phyloP scores from a whole-genome alignment of 2,797 vertebrate species.

The Nasua narica region DNA sequence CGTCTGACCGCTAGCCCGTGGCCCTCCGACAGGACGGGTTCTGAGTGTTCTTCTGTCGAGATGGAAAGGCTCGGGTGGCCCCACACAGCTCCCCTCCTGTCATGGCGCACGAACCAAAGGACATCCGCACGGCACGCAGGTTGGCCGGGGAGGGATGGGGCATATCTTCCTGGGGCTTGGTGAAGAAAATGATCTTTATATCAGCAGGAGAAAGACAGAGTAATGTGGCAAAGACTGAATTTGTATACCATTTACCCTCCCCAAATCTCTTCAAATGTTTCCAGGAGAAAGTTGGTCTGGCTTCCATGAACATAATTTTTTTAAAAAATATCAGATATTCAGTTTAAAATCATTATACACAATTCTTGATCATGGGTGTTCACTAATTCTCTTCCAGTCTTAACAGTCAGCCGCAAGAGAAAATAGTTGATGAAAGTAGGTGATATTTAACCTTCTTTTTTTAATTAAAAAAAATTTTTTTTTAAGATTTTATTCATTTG shows the following conservation, averaged over 20 bases:
- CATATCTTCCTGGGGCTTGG: not conserved
- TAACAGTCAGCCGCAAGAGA: not conserved
- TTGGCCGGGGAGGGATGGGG: not conserved
- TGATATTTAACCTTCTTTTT: not conserved
- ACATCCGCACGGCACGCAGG: not conserved
- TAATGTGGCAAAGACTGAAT: not conserved
- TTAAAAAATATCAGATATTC: not conserved
- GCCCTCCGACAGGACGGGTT: not conserved
- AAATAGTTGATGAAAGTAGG: not conserved
- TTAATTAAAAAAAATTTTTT: not conserved
- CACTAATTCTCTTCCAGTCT: not conserved
- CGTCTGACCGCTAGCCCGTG: no score
- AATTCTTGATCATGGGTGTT: not conserved
- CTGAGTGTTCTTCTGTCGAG: not conserved
- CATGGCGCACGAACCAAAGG: not conserved
- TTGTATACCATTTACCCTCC: not conserved
- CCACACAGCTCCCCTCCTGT: not conserved
- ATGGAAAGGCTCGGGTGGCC: not conserved
- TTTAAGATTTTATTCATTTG: no score
- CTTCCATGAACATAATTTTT: not conserved
- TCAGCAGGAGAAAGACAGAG: not conserved
- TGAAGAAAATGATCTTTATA: not conserved
- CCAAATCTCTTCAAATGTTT: not conserved
- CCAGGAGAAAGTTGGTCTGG: not conserved
- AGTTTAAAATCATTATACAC: not conserved